Conservation (phyloP, 2,113 vertebrate genomes). For the Eretmochelys imbricata region DNA sequence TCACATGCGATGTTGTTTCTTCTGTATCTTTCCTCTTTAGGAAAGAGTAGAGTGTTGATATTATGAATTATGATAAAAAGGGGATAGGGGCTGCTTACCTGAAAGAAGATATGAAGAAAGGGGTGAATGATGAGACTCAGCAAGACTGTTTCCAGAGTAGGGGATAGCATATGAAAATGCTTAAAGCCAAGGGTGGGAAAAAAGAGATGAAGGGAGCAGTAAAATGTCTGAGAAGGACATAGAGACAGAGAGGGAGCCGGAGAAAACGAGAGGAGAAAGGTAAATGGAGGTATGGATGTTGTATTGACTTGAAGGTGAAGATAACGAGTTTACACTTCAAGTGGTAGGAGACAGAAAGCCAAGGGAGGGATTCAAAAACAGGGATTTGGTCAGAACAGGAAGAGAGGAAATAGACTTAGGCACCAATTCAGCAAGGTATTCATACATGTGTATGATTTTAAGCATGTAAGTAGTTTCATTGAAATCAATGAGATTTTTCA, state of each 20-base stretch:
- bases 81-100: neutral
- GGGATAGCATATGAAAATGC: neutral
- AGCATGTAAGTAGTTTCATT: neutral
- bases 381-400: neutral
- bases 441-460: neutral
- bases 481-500: neutral
- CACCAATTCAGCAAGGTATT: conserved; percentile 1
- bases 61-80: neutral
- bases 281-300: neutral
- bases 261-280: conserved; percentile 16
- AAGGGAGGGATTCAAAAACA: neutral
- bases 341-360: neutral
- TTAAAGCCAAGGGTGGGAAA: neutral
- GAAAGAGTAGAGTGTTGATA: conserved; percentile 7
- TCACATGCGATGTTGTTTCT: neutral
- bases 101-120: neutral
- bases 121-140: neutral
- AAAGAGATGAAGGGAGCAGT: neutral
- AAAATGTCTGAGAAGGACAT: neutral
- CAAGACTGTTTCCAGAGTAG: neutral
- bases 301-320: neutral
- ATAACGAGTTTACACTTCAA: neutral
- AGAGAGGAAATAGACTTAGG: conserved; percentile 1
- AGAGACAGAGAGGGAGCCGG: conserved; percentile 2
- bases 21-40: conserved; percentile 6